Evolutionary conservation across 1,140 invertebrate genomes (phyloP).

Genomic region (Calosoma granatense): DNA sequence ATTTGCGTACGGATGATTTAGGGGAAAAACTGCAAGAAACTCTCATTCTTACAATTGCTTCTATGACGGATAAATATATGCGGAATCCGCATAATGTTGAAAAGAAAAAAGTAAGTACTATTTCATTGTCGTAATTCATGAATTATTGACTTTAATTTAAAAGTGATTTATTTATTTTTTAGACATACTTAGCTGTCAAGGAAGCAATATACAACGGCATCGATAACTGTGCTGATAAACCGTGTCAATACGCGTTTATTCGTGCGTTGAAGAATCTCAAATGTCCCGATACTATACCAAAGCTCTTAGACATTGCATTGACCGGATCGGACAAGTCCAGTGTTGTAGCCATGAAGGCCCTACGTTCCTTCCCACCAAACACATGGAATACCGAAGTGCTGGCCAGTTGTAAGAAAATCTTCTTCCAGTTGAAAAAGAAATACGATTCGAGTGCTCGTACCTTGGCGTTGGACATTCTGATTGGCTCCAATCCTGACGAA

Average conservation of each 20-base stretch:
- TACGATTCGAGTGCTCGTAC: conserved; percentile 63
- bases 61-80: conserved; percentile 43
- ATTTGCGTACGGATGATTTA: conserved; percentile 36
- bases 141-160: conserved; percentile 18
- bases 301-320: conserved; percentile 43
- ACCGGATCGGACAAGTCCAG: conserved; percentile 41
- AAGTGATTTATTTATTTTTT: conserved; percentile 16
- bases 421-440: conserved; percentile 49
- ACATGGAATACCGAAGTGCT: conserved; percentile 39
- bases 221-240: conserved; percentile 41
- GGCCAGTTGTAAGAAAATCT: conserved; percentile 42
- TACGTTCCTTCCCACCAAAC: conserved; percentile 42
- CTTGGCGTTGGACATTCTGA: conserved; percentile 60
- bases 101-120: conserved; percentile 27
- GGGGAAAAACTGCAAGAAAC: conserved; percentile 53
- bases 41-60: conserved; percentile 49
- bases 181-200: conserved; percentile 38
- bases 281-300: conserved; percentile 43
- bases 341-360: conserved; percentile 53
- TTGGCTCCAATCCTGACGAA: conserved; percentile 43
- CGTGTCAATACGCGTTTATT: conserved; percentile 49
- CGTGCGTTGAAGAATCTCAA: conserved; percentile 57
- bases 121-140: too few species aligned
- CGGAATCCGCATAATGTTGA: conserved; percentile 24
- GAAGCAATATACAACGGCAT: conserved; percentile 40